Evolutionary conservation across 2,888 invertebrate genomes (phyloP).

Genomic region (Andrena praecox): DNA sequence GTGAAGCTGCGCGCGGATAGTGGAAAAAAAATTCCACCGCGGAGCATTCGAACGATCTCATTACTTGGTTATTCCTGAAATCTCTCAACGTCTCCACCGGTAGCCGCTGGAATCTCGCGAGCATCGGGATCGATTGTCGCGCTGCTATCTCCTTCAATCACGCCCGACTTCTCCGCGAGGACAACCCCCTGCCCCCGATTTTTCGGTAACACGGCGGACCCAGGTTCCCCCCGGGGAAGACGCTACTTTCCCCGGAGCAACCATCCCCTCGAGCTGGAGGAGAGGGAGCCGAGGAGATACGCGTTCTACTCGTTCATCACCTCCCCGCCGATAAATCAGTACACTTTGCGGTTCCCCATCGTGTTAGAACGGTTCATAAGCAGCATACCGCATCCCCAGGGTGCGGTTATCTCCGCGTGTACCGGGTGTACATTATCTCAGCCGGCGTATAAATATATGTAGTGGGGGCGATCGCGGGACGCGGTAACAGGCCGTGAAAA

Average conservation of each 20-base stretch:
- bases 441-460: conserved; percentile 77
- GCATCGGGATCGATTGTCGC: background rate
- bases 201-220: background rate
- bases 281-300: conserved; percentile 2
- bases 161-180: background rate
- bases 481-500: conserved; percentile 58
- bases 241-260: conserved; percentile 7
- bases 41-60: conserved; percentile 46
- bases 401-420: conserved; percentile 83
- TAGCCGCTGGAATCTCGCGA: background rate
- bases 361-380: conserved; percentile 82
- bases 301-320: conserved; percentile 80
- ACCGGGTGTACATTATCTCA: conserved; percentile 83
- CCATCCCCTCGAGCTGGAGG: background rate
- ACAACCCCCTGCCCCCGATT: background rate
- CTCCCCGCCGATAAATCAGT: conserved; percentile 82
- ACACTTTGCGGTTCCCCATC: conserved; percentile 83
- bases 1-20: background rate
- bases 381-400: conserved; percentile 77
- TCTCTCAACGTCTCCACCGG: background rate
- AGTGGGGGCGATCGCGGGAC: conserved; percentile 37
- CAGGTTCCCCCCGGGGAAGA: background rate
- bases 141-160: background rate
- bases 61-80: conserved; percentile 24
- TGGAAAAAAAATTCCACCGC: conserved; percentile 34